phyloP scores from a whole-genome alignment of 2,113 vertebrate species.

The Echinops telfairi region DNA sequence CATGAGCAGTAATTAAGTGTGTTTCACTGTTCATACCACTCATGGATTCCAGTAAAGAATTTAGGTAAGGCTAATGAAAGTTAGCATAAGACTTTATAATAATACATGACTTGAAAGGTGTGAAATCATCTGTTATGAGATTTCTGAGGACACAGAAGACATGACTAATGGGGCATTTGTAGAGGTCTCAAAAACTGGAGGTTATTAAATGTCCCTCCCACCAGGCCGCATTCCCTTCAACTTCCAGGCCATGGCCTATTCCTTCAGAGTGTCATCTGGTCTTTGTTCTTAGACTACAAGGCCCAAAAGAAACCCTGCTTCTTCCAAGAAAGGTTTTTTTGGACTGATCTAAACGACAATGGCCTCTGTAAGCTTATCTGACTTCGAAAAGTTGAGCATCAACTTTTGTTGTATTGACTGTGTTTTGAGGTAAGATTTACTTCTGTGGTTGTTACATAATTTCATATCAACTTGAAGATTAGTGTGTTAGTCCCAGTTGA shows the following conservation, averaged over 20 bases:
- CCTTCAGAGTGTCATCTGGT: background rate
- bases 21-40: no score
- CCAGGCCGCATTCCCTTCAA: background rate
- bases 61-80: background rate
- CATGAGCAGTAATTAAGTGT: no score
- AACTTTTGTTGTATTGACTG: background rate
- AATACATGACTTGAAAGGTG: background rate
- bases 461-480: no score
- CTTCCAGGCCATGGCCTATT: background rate
- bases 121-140: background rate
- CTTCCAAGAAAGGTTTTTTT: background rate
- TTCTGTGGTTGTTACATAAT: background rate
- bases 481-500: no score
- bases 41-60: constrained; percentile 8
- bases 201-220: background rate
- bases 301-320: background rate
- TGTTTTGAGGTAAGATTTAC: background rate
- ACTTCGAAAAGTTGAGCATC: background rate
- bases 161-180: background rate
- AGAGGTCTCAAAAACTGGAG: background rate
- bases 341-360: background rate
- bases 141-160: background rate
- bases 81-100: background rate
- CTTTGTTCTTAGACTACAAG: background rate
- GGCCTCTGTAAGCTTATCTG: background rate